These are phyloP conservation scores for Muscicapa comitata DNA, from an alignment of 2,797 vertebrate species.

Conservation along the genomic window DNA sequence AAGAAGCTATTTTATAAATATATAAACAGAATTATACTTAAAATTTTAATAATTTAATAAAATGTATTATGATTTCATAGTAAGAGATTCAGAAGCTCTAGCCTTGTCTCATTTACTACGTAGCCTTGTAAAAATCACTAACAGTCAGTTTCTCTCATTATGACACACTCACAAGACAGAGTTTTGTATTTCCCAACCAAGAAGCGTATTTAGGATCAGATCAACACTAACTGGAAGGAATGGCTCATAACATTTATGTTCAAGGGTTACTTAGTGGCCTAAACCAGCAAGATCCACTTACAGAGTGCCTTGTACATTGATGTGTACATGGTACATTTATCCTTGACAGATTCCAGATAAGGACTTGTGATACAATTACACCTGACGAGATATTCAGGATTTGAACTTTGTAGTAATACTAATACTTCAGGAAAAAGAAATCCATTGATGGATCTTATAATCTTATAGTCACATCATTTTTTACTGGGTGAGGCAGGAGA, in stretches of 20 bases:
- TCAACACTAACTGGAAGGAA: neutral
- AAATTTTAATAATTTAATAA: neutral
- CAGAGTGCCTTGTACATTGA: neutral
- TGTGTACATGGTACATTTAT: neutral
- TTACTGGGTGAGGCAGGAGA: neutral
- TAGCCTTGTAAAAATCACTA: neutral
- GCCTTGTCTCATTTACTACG: neutral
- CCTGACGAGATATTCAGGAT: neutral
- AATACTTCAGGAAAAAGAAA: neutral
- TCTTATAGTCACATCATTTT: rapidly evolving
- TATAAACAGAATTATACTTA: neutral
- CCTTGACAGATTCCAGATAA: neutral
- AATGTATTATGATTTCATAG: neutral
- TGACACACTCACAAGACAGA: neutral
- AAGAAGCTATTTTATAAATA: neutral
- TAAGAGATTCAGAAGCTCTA: neutral
- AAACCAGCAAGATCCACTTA: neutral
- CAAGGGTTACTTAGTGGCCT: neutral
- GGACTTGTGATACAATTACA: neutral
- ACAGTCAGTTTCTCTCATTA: neutral
- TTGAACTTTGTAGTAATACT: neutral
- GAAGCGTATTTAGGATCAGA: neutral
- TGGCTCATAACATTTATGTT: neutral
- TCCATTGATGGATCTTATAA: neutral
- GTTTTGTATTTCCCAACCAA: neutral